Evolutionary conservation across 2,797 vertebrate genomes (phyloP), one percentile per base, ranked within the genome.

Genomic region (Gorsachius magnificus): DNA sequence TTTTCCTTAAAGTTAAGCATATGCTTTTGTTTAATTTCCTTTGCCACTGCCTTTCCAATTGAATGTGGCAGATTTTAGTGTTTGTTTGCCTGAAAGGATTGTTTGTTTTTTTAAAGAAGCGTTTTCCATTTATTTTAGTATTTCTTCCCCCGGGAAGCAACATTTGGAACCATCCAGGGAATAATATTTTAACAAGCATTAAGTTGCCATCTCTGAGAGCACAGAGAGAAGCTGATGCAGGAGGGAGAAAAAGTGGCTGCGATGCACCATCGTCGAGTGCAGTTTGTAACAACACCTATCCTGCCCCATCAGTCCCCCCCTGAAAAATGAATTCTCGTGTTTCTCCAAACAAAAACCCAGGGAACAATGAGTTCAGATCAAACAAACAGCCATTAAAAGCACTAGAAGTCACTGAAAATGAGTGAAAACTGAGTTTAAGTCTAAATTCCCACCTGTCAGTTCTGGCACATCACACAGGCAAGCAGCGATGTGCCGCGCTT

Each of bases 401-500:
- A 78, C 13, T 8, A 7, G 31, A 81, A 89, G 46, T 51, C 72
- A 69, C 8, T 33, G 66, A 65, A 92, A 61, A 86, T 13, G 28
- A 64, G 35, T 48, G 46, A 69, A 86, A 87, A 36, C 26, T 43
- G 28, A 66, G 26, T 56, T 79, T 33, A 68, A 76, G 29, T n/a
- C 50, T 57, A 38, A 75, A 94, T 74, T 88, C 24, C 22, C 36
- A 54, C 64, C 43, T 53, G 68, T 20, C 18, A 48, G 14, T 56
- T 60, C 35, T 64, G 50, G 38, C 41, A 68, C 35, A 56, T 31
- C 31, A 56, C 20, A 7, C 1, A 1, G 21, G 45, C 60, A 72
- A 87, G 60, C 41, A 53, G 78, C 0, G 0, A 5, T 36, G 25
- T 79, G 77, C 46, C 0, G 0, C 0, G 1, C 16, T 91, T 68